Evolutionary conservation across 1,140 invertebrate genomes (phyloP).

Genomic region (Zaprionus capensis): DNA sequence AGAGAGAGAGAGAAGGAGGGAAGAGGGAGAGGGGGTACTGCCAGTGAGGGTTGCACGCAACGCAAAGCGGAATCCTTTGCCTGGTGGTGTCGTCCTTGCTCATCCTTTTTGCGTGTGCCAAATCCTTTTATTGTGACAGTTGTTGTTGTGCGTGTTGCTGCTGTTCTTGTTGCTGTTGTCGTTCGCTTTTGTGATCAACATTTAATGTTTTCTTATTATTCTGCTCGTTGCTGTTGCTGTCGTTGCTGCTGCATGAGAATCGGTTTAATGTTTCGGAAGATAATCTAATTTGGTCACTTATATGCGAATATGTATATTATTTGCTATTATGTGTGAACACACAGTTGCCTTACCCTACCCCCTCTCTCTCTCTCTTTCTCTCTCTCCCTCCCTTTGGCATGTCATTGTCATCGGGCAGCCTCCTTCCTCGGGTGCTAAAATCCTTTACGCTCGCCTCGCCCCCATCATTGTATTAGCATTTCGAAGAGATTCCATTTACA

Average conservation of each 20-base stretch:
- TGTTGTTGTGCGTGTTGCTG: slow-evolving; percentile 57
- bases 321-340: slow-evolving; percentile 68
- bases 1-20: background rate
- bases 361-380: background rate
- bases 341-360: slow-evolving; percentile 3
- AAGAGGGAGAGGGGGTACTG: slow-evolving; percentile 21
- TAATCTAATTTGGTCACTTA: slow-evolving; percentile 84
- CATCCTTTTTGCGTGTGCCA: slow-evolving; percentile 49
- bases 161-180: slow-evolving; percentile 14
- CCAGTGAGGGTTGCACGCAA: slow-evolving; percentile 51
- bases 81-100: slow-evolving; percentile 6
- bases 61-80: slow-evolving; percentile 52
- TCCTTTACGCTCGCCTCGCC: slow-evolving; percentile 29
- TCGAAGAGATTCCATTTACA: slow-evolving; percentile 69
- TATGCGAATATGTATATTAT: slow-evolving; percentile 84
- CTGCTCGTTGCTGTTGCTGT: slow-evolving; percentile 26
- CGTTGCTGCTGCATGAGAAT: slow-evolving; percentile 62
- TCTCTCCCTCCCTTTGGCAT: background rate
- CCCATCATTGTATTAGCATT: slow-evolving; percentile 42
- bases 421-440: slow-evolving; percentile 28
- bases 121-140: slow-evolving; percentile 83
- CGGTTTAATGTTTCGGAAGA: slow-evolving; percentile 84
- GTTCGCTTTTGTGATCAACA: slow-evolving; percentile 76
- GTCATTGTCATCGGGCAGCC: slow-evolving; percentile 23
- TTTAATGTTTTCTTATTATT: slow-evolving; percentile 80